Percentiles rank a stretch among this genome's conserved stretches.
These are phyloP conservation scores for Bruchidius siliquastri DNA, from an alignment of 2,888 invertebrate species.

Conservation along the genomic window DNA sequence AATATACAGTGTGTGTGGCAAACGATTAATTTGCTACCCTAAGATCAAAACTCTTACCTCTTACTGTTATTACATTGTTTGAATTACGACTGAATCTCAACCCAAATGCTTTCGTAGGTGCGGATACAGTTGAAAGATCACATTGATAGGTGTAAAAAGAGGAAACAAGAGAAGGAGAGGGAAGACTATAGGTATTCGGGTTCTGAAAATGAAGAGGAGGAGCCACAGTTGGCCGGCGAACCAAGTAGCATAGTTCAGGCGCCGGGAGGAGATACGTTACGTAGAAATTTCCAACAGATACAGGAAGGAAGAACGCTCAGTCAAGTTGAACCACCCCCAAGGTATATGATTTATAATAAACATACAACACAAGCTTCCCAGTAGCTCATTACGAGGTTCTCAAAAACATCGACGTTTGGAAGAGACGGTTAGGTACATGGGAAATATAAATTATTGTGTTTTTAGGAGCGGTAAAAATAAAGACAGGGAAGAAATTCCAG, in stretches of 20 bases:
- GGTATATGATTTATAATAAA: slow-evolving; percentile 26
- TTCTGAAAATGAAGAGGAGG: slow-evolving; percentile 96
- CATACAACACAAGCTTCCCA: no score
- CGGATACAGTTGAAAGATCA: slow-evolving; percentile 98
- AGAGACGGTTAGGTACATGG: no score
- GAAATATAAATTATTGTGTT: no score
- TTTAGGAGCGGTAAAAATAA: slow-evolving; percentile 42
- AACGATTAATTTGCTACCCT: no score
- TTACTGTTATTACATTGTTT: no score
- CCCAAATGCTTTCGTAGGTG: slow-evolving; percentile 59
- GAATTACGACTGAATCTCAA: no score
- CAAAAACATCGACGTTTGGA: no score
- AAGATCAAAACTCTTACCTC: no score
- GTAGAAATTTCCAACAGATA: slow-evolving; percentile 97
- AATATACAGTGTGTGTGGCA: no score
- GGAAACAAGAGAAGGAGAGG: slow-evolving; percentile 83
- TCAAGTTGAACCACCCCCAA: slow-evolving; percentile 54
- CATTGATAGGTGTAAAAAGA: slow-evolving; percentile 94
- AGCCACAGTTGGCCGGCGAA: slow-evolving; percentile 85
- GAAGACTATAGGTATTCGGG: slow-evolving; percentile 85
- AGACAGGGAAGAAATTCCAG: slow-evolving; percentile 64
- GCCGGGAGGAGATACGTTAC: slow-evolving; percentile 88
- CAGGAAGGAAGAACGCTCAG: slow-evolving; percentile 73
- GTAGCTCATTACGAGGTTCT: no score
- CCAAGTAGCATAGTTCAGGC: slow-evolving; percentile 91